These are phyloP conservation scores for Euplexia lucipara DNA, from an alignment of 2,888 invertebrate species.

Conservation along the genomic window DNA sequence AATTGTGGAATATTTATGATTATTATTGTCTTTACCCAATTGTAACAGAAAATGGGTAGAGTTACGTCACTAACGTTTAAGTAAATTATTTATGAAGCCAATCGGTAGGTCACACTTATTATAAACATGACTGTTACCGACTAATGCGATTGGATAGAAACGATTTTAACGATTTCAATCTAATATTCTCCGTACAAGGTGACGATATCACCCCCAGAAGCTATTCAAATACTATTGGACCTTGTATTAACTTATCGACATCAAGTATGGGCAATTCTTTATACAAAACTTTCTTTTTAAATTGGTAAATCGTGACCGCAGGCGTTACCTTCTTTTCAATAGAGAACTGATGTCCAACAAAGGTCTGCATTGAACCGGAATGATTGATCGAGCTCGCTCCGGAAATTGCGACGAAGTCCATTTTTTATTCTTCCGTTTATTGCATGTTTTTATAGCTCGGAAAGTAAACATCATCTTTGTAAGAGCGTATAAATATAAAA, in stretches of 20 bases:
- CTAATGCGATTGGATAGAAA: no score
- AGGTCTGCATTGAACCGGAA: conserved; percentile 35
- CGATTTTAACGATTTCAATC: no score
- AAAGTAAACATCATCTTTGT: conserved; percentile 38
- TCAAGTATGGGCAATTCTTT: not conserved
- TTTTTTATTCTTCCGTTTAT: conserved; percentile 52
- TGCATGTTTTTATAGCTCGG: conserved; percentile 44
- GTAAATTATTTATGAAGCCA: not conserved
- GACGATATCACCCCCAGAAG: not conserved
- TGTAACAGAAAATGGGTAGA: no score
- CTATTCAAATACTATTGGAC: not conserved
- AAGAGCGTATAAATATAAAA: conserved; percentile 35
- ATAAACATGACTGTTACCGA: no score
- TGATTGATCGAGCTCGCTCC: conserved; percentile 44
- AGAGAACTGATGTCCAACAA: conserved; percentile 45
- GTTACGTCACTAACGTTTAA: not conserved
- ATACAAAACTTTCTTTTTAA: conserved; percentile 12
- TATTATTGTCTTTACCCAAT: no score
- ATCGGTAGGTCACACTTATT: not conserved
- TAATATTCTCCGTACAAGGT: not conserved
- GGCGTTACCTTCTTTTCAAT: conserved; percentile 38
- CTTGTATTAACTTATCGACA: not conserved
- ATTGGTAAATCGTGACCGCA: conserved; percentile 24
- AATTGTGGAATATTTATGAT: no score
- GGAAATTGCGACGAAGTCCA: conserved; percentile 47